Evolutionary conservation across 2,888 invertebrate species (phyloP), one percentile per base, ranked within the genome.

Genomic region (Tenthredo scrophulariae): DNA sequence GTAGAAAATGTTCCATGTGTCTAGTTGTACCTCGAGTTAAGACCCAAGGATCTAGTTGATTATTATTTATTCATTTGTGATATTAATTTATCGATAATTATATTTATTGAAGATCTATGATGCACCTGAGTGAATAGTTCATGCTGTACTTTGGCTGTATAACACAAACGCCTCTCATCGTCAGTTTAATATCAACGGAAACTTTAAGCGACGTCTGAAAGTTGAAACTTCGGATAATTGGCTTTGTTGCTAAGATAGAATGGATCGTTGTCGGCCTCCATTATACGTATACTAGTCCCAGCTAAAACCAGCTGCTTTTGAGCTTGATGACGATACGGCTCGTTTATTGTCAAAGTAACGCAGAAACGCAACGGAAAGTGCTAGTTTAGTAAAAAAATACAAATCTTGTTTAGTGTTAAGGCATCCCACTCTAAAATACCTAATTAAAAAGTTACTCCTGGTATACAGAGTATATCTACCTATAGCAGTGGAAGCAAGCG

Each of bases 241-340:
- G 77, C 77, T 77, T 77, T 77, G 77, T 77, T 77, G 77, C 77
- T 77, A 54, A 77, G 77, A 77, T 77, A 77, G 54, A 54, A 77
- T 54, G 77, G 77, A 77, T 77, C 77, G 77, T 77, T 77, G 77
- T 77, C 77, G 29, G 18, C 77, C 77, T 22, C 77, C 77, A 77
- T 77, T 77, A 77, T 77, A 29, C 54, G 46, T 50, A 50, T 54
- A 50, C 54, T 33, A 77, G 77, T 26, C 46, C 77, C 10, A 54
- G 77, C 46, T 77, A 54, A 46, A 77, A 77, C 77, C 77, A 77
- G 77, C 46, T 77, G 50, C 77, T 54, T 77, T 77, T 77, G 50
- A 54, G 54, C 33, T 54, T n/a, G 54, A 54, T 33, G 54, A 77
- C 54, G 77, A 77, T 77, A 77, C 54, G 77, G 33, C 54, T 77